Evolutionary conservation across 1,140 invertebrate species (phyloP).

Genomic region (Drosophila sproati): DNA sequence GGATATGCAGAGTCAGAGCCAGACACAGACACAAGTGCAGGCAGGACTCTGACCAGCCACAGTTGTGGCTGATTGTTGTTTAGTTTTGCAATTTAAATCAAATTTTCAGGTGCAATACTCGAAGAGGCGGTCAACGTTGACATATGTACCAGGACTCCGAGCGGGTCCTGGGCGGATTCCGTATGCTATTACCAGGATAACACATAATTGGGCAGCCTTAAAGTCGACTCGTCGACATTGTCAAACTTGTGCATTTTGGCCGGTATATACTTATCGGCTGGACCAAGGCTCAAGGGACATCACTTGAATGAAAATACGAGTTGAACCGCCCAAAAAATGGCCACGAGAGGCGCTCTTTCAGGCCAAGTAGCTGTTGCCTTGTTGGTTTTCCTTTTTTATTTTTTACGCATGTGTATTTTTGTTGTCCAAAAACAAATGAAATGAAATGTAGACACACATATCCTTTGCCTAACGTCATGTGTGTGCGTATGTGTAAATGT

Average conservation of each 20-base stretch:
- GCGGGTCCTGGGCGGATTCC: background rate
- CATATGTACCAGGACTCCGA: conserved; percentile 26
- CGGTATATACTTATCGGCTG: conserved; percentile 39
- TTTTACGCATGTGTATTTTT: conserved; percentile 2
- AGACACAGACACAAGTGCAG: conserved; percentile 7
- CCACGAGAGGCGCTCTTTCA: background rate
- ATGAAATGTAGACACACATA: conserved; percentile 79
- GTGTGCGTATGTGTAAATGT: conserved; percentile 61
- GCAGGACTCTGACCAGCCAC: conserved; percentile 24
- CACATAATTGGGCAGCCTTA: conserved; percentile 44
- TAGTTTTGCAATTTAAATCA: conserved; percentile 82
- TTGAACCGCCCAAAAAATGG: conserved; percentile 19
- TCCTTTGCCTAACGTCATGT: conserved; percentile 54
- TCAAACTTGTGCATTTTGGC: conserved; percentile 19
- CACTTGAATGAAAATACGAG: conserved; percentile 10
- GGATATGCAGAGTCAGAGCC: conserved; percentile 13
- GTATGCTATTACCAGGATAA: conserved; percentile 14
- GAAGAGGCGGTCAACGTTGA: conserved; percentile 6
- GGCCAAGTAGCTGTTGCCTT: conserved; percentile 24
- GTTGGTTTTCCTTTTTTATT: conserved; percentile 43
- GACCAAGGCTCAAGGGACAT: conserved; percentile 16
- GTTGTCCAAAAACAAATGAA: conserved; percentile 62
- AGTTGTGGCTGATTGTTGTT: conserved; percentile 70
- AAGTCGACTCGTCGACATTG: conserved; percentile 17
- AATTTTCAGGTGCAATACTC: conserved; percentile 67